These are phyloP conservation scores for Engraulis encrasicolus DNA, from an alignment of 2,113 vertebrate species.

Conservation along the genomic window DNA sequence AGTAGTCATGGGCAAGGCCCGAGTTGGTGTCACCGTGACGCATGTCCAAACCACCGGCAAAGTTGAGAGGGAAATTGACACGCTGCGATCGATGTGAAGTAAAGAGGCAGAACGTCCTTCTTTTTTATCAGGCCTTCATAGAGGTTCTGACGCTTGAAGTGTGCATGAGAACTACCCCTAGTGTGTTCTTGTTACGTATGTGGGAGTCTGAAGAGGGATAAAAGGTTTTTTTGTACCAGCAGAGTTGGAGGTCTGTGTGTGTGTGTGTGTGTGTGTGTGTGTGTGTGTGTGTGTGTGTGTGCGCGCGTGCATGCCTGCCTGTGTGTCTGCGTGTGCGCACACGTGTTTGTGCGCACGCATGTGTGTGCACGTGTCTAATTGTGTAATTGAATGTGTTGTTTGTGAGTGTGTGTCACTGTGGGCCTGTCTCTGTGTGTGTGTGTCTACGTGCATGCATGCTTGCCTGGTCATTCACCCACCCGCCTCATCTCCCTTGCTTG, in stretches of 20 bases:
- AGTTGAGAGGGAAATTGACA: not conserved
- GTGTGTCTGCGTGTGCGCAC: not conserved
- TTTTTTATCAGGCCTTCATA: not conserved
- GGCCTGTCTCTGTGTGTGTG: not conserved
- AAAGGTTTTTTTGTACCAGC: no score
- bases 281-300: not conserved
- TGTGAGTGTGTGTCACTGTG: not conserved
- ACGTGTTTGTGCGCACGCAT: not conserved
- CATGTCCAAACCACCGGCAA: not conserved
- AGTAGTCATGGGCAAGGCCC: no score
- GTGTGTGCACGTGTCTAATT: not conserved
- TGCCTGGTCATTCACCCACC: not conserved
- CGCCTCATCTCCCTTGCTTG: slow-evolving; percentile 27
- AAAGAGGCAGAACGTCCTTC: not conserved
- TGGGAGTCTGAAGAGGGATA: no score
- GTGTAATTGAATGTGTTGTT: not conserved
- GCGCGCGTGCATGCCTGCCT: not conserved
- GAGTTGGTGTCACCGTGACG: not conserved
- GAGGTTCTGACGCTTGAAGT: not conserved
- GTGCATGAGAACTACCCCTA: not conserved
- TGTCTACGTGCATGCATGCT: not conserved
- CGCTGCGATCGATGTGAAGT: not conserved
- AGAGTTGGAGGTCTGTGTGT: not conserved
- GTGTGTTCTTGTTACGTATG: no score
- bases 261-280: not conserved